phyloP scores from a whole-genome alignment of 2,113 vertebrate genomes.

The Cyprinus carpio region DNA sequence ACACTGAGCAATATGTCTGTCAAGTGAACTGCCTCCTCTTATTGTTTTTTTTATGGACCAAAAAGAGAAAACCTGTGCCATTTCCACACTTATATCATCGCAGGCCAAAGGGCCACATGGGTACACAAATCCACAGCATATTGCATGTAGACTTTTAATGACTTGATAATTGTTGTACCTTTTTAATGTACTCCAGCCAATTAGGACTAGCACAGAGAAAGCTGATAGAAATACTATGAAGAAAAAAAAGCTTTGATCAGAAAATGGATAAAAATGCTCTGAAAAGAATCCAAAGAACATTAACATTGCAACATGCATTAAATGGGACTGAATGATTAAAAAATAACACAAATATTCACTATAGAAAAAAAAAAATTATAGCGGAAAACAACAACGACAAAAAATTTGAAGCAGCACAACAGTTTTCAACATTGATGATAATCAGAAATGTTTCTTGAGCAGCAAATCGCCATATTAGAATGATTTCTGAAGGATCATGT shows the following conservation, averaged over 20 bases:
- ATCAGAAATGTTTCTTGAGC: not conserved
- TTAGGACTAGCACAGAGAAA: not conserved
- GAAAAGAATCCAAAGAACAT: not conserved
- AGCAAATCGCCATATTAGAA: not conserved
- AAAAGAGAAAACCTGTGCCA: constrained; percentile 17
- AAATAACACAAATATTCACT: too few species aligned
- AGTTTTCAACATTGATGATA: not conserved
- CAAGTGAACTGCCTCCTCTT: constrained; percentile 38
- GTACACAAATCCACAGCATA: constrained; percentile 1
- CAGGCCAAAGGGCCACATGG: constrained; percentile 1
- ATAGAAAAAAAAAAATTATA: too few species aligned
- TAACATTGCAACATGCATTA: not conserved
- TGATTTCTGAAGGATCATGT: not conserved
- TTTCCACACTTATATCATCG: constrained; percentile 3
- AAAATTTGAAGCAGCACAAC: not conserved
- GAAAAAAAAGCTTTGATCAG: not conserved
- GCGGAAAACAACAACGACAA: too few species aligned
- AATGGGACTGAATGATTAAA: too few species aligned
- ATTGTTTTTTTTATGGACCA: constrained; percentile 22
- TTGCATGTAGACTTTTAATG: constrained; percentile 8
- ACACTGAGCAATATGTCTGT: constrained; percentile 31
- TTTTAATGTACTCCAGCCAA: not conserved
- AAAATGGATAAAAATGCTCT: not conserved
- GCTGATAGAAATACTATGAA: not conserved
- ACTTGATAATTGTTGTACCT: constrained; percentile 11